Evolutionary conservation across 1,140 invertebrate species (phyloP).

Genomic region (Cotesia typhae): DNA sequence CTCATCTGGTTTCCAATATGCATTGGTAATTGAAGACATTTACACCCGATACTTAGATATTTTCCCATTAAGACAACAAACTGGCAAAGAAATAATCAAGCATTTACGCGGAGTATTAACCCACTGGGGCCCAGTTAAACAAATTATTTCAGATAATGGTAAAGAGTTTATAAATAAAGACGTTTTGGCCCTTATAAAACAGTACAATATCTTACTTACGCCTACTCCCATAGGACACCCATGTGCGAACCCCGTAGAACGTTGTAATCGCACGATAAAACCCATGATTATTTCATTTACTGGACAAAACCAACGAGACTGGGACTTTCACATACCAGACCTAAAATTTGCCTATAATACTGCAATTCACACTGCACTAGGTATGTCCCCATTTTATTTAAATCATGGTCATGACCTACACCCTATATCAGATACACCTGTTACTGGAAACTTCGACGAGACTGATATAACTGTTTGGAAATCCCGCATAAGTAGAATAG

Average conservation of each 20-base stretch:
- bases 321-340: constrained; percentile 48
- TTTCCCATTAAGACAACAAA: background rate
- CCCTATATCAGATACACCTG: too few relatives aligned
- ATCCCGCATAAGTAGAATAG: too few relatives aligned
- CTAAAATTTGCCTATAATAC: background rate
- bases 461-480: too few relatives aligned
- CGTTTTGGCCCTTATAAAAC: background rate
- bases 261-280: constrained; percentile 16
- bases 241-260: constrained; percentile 24
- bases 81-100: background rate
- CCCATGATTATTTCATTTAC: constrained; percentile 42
- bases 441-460: too few relatives aligned
- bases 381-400: too few relatives aligned
- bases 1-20: too few relatives aligned
- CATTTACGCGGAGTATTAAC: constrained; percentile 34
- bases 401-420: too few relatives aligned
- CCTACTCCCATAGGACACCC: constrained; percentile 13
- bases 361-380: too few relatives aligned
- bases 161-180: constrained; percentile 25
- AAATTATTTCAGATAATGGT: constrained; percentile 54
- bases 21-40: too few relatives aligned
- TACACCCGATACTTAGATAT: background rate
- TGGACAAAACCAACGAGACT: constrained; percentile 45
- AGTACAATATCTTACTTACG: background rate
- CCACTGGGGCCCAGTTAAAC: constrained; percentile 51